Percentiles rank a stretch among this genome's conserved stretches.
These are phyloP conservation scores for Ptychoptera contaminata DNA, from an alignment of 2,888 invertebrate species.

Conservation along the genomic window DNA sequence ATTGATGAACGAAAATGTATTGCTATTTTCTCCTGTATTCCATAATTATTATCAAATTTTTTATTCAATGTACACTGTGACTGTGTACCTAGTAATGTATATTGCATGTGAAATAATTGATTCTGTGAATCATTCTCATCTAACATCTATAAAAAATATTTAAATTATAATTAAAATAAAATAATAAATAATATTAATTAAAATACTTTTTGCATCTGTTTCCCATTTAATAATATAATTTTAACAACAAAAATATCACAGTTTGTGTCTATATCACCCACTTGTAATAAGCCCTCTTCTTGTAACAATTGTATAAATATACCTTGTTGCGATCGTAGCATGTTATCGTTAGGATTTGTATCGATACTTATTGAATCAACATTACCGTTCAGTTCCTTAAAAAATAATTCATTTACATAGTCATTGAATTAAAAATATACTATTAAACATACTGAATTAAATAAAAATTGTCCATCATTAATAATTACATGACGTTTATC, in stretches of 20 bases:
- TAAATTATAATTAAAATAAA: background rate
- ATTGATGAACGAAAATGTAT: conserved; percentile 33
- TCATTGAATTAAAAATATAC: background rate
- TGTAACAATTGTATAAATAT: conserved; percentile 24
- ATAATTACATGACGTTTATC: conserved; percentile 11
- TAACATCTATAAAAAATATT: conserved; percentile 12
- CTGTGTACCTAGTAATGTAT: conserved; percentile 24
- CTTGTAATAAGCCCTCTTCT: conserved; percentile 24
- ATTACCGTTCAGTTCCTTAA: background rate
- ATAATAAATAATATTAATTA: background rate
- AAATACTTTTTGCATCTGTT: conserved; percentile 14
- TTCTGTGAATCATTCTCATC: conserved; percentile 11
- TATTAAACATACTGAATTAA: background rate
- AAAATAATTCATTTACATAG: background rate
- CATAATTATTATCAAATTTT: conserved; percentile 21
- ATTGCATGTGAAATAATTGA: conserved; percentile 14
- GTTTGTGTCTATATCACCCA: conserved; percentile 22
- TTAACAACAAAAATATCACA: conserved; percentile 24
- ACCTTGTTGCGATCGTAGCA: conserved; percentile 25
- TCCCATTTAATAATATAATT: conserved; percentile 19
- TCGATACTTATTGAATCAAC: conserved; percentile 4
- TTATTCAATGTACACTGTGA: conserved; percentile 18
- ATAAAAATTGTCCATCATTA: background rate
- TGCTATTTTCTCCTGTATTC: conserved; percentile 31
- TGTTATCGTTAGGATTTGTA: conserved; percentile 16